These are phyloP conservation scores for Zophobas morio DNA, from an alignment of 1,140 invertebrate genomes.

Conservation along the genomic window DNA sequence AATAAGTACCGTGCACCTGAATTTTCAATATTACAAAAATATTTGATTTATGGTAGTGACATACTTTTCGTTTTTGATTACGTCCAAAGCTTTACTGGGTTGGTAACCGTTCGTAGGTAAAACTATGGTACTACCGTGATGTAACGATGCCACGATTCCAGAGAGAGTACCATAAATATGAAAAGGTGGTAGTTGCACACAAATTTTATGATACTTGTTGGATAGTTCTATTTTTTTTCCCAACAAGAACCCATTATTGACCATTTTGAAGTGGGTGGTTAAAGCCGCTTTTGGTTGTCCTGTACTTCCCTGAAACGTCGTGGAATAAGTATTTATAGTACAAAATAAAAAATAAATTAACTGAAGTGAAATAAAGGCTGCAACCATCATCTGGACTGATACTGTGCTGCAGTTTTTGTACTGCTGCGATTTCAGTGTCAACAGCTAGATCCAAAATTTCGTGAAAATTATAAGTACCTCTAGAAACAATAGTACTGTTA, in stretches of 20 bases:
- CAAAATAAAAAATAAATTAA: constrained; percentile 63
- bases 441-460: constrained; percentile 71
- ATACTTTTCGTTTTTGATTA: constrained; percentile 80
- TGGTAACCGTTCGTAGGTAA: constrained; percentile 80
- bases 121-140: constrained; percentile 80
- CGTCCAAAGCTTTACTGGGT: constrained; percentile 76
- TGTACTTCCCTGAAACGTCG: constrained; percentile 81
- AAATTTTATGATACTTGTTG: constrained; percentile 73
- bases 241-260: constrained; percentile 88
- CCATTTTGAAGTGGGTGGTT: constrained; percentile 84
- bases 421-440: constrained; percentile 57
- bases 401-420: constrained; percentile 67
- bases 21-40: constrained; percentile 42
- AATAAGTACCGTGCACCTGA: constrained; percentile 83
- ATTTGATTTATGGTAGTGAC: not conserved
- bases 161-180: constrained; percentile 91
- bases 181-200: constrained; percentile 91
- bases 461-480: constrained; percentile 74
- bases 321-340: too few relatives aligned
- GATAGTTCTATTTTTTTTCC: constrained; percentile 74
- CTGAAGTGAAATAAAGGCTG: constrained; percentile 92
- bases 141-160: constrained; percentile 71
- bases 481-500: constrained; percentile 60
- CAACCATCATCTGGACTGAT: constrained; percentile 79
- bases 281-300: constrained; percentile 91